Conservation (phyloP, 2,888 invertebrate genomes). For the Drymonia ruficornis region DNA sequence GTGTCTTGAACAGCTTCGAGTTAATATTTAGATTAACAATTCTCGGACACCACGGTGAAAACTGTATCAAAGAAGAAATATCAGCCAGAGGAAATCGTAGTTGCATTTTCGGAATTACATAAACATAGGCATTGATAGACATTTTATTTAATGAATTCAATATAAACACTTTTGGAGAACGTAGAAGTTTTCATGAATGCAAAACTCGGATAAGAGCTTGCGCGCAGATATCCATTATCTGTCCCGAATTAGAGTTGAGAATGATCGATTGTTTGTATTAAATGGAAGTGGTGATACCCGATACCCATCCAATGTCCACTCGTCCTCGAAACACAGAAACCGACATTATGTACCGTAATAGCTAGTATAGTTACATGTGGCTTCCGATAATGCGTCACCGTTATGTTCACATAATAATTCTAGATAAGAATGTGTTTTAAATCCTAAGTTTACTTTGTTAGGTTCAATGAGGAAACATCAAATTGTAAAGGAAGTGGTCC, state of each 20-base stretch:
- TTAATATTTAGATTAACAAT: conserved; percentile 27
- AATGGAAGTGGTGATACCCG: conserved; percentile 24
- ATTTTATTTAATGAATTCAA: not conserved
- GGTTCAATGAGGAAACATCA: conserved; percentile 1
- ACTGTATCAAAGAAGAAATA: conserved; percentile 15
- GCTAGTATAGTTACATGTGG: conserved; percentile 34
- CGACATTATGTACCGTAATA: conserved; percentile 36
- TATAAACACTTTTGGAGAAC: not conserved
- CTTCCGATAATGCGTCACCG: conserved; percentile 51
- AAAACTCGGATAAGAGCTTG: not conserved
- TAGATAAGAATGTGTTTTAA: not conserved
- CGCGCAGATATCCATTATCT: not conserved
- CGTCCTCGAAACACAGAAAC: conserved; percentile 54
- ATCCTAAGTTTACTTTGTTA: not conserved
- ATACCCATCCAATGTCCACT: conserved; percentile 34
- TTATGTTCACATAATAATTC: conserved; percentile 36
- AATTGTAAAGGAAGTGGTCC: conserved; percentile 24
- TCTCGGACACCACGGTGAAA: conserved; percentile 10
- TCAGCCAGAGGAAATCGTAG: conserved; percentile 7
- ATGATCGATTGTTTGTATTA: conserved; percentile 33
- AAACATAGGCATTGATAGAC: conserved; percentile 3
- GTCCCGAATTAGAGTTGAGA: conserved; percentile 7
- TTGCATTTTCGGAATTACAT: conserved; percentile 1
- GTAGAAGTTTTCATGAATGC: not conserved
- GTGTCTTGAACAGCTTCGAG: conserved; percentile 12